A percentile compares a stretch with the other conserved stretches of the same genome.
phyloP scores from a whole-genome alignment of 2,113 vertebrate genomes.

The Myocastor coypus region DNA sequence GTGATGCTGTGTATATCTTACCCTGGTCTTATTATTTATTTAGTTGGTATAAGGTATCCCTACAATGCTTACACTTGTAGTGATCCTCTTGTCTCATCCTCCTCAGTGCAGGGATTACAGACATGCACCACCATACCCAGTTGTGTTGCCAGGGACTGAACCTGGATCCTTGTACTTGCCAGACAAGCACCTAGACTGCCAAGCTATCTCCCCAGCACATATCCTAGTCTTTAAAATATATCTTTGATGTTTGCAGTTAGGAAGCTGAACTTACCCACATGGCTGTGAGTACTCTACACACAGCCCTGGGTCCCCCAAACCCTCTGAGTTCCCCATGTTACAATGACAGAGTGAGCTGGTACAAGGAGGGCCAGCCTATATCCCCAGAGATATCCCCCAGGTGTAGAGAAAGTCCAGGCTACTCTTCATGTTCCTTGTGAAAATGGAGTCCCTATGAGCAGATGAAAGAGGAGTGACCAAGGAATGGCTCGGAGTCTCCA shows the following conservation, averaged over 20 bases:
- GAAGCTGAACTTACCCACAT: background rate
- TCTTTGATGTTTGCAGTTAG: background rate
- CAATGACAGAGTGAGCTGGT: no score
- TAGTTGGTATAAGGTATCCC: no score
- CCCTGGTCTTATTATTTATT: no score
- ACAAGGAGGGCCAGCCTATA: background rate
- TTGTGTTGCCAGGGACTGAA: no score
- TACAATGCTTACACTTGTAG: no score
- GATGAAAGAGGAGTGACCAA: accelerated
- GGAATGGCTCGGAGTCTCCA: background rate
- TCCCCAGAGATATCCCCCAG: background rate
- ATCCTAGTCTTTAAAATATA: background rate
- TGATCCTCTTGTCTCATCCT: no score
- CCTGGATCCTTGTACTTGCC: no score
- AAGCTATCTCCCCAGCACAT: no score
- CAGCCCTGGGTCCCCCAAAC: background rate
- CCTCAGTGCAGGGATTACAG: no score
- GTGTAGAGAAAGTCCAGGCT: no score
- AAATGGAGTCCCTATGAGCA: background rate
- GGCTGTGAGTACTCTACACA: background rate
- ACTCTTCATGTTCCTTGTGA: background rate
- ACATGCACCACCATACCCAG: no score
- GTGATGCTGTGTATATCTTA: background rate
- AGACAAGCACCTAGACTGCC: no score
- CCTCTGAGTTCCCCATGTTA: background rate